phyloP scores from a whole-genome alignment of 2,888 invertebrate species.

The Cantharis lateralis region DNA sequence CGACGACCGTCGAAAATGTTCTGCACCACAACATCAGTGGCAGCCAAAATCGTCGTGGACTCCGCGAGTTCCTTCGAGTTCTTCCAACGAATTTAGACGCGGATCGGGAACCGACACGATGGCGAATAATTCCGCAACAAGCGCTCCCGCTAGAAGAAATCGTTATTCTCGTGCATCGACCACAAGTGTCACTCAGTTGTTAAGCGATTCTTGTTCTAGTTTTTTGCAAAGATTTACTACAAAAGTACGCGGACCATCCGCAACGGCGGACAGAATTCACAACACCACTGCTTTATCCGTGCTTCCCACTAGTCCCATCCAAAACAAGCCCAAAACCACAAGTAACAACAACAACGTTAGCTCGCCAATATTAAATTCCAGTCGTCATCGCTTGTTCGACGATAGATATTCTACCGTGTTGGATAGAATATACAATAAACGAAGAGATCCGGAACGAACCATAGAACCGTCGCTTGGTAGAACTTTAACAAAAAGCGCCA shows the following conservation, averaged over 20 bases:
- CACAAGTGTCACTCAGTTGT: constrained; percentile 81
- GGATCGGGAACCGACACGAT: constrained; percentile 36
- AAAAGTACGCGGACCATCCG: constrained; percentile 77
- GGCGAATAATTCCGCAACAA: constrained; percentile 40
- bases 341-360: constrained; percentile 19
- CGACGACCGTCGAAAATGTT: constrained; percentile 37
- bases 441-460: constrained; percentile 69
- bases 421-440: constrained; percentile 69
- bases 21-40: constrained; percentile 23
- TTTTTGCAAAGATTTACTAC: constrained; percentile 79
- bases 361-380: constrained; percentile 55
- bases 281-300: constrained; percentile 8
- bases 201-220: constrained; percentile 86
- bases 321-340: background rate
- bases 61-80: constrained; percentile 31
- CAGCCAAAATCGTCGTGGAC: constrained; percentile 32
- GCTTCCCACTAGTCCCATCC: background rate
- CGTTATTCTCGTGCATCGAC: constrained; percentile 81
- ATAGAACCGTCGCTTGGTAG: constrained; percentile 65
- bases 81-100: constrained; percentile 32
- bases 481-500: constrained; percentile 69
- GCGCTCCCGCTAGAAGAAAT: constrained; percentile 61
- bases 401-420: constrained; percentile 80
- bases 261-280: constrained; percentile 34
- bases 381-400: constrained; percentile 69